Percentiles rank a stretch among this genome's conserved stretches.
Evolutionary conservation across 2,113 vertebrate genomes (phyloP).

Genomic region (Chamaea fasciata): DNA sequence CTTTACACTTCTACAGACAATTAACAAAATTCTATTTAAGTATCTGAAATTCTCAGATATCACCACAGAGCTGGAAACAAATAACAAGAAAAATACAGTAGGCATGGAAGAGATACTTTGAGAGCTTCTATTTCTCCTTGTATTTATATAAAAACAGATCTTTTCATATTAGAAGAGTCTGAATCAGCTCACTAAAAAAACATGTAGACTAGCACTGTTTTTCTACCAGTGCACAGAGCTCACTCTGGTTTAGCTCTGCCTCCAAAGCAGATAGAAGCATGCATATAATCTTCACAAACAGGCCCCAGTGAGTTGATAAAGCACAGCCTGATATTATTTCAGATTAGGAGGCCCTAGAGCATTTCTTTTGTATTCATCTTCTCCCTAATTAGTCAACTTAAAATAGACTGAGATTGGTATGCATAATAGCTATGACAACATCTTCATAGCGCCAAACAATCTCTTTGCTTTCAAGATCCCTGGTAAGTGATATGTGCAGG

Average conservation of each 20-base stretch:
- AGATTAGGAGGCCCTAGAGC: conserved; percentile 10
- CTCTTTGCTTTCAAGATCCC: conserved; percentile 18
- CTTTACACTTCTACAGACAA: neutral
- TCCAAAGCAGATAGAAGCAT: neutral
- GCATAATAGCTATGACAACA: conserved; percentile 22
- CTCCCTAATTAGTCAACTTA: neutral
- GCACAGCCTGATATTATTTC: neutral
- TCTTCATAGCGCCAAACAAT: neutral
- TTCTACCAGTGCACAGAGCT: neutral
- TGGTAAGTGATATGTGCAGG: neutral
- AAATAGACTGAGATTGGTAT: conserved; percentile 13
- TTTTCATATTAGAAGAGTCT: neutral
- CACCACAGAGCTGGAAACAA: neutral
- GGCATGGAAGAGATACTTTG: neutral
- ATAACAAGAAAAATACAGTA: neutral
- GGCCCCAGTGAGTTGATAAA: neutral
- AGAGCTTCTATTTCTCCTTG: neutral
- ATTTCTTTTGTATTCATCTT: conserved; percentile 25
- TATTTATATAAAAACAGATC: neutral
- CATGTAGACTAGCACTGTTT: neutral
- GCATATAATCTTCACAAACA: neutral
- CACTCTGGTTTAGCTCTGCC: neutral
- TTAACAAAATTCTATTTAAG: neutral
- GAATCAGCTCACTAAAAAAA: neutral
- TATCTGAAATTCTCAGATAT: neutral